These are phyloP conservation scores for Lathronympha strigana DNA, from an alignment of 2,888 invertebrate species.

Conservation along the genomic window DNA sequence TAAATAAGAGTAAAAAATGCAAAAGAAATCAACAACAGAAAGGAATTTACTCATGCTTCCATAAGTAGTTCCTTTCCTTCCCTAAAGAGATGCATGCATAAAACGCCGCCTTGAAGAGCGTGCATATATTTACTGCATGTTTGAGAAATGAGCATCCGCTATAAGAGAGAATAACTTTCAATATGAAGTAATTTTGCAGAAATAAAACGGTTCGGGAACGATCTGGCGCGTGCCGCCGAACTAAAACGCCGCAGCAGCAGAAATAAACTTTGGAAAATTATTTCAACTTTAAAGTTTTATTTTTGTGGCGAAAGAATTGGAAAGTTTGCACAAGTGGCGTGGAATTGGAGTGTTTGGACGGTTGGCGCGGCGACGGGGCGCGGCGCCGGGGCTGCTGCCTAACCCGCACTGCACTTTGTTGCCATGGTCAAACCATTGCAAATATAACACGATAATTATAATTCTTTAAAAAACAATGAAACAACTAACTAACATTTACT, in stretches of 20 bases:
- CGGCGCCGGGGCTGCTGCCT: neutral
- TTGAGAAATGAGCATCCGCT: neutral
- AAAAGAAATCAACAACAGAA: neutral
- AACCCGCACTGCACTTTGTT: neutral
- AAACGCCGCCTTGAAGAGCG: neutral
- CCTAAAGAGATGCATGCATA: slow-evolving; percentile 8
- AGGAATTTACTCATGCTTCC: neutral
- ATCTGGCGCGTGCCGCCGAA: slow-evolving; percentile 3
- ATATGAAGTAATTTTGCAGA: slow-evolving; percentile 11
- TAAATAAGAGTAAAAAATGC: too few species aligned
- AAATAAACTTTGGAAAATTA: slow-evolving; percentile 14
- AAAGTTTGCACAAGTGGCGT: slow-evolving; percentile 13
- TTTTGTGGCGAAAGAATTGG: slow-evolving; percentile 12
- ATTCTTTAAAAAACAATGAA: too few species aligned
- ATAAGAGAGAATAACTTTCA: slow-evolving; percentile 11
- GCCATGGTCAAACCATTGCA: too few species aligned
- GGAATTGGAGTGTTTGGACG: slow-evolving; percentile 3
- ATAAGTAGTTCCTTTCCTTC: neutral
- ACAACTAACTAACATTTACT: too few species aligned
- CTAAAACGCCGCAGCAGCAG: neutral
- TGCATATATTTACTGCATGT: neutral
- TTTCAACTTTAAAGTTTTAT: slow-evolving; percentile 26
- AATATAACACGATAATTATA: too few species aligned
- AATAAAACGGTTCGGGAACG: slow-evolving; percentile 11
- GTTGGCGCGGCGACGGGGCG: neutral